Percentiles rank a stretch among this genome's conserved stretches.
phyloP scores from a whole-genome alignment of 2,888 invertebrate species.

The Drosophila falleni region DNA sequence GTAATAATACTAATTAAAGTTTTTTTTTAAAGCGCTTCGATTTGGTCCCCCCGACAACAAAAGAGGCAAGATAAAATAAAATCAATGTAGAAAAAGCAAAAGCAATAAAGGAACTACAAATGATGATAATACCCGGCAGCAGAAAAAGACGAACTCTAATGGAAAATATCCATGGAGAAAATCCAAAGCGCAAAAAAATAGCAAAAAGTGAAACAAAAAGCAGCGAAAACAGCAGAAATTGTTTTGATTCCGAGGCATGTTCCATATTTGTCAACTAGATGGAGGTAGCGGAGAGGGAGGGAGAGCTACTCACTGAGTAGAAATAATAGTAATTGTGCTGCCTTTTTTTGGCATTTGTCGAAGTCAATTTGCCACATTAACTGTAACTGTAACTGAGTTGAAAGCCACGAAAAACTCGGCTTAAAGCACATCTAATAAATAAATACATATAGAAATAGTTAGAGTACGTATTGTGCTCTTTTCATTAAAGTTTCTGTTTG shows the following conservation, averaged over 20 bases:
- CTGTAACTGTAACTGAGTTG: slow-evolving; percentile 55
- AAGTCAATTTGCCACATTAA: slow-evolving; percentile 71
- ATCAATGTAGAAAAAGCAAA: slow-evolving; percentile 62
- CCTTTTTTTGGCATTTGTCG: slow-evolving; percentile 33
- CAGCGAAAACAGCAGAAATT: slow-evolving; percentile 41
- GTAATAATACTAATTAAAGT: slow-evolving; percentile 77
- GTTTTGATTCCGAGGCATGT: slow-evolving; percentile 39
- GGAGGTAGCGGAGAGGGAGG: neutral
- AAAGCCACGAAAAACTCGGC: slow-evolving; percentile 25
- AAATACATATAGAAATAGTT: slow-evolving; percentile 18
- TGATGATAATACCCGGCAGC: slow-evolving; percentile 51
- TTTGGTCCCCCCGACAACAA: slow-evolving; percentile 26
- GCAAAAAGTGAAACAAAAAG: slow-evolving; percentile 41
- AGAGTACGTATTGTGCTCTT: slow-evolving; percentile 22
- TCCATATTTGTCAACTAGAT: slow-evolving; percentile 55
- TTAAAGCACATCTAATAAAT: slow-evolving; percentile 21
- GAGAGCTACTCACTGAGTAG: slow-evolving; percentile 7
- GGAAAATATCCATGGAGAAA: slow-evolving; percentile 71
- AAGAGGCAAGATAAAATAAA: slow-evolving; percentile 30
- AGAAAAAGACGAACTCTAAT: slow-evolving; percentile 46
- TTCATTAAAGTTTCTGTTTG: slow-evolving; percentile 26
- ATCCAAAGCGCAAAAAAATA: slow-evolving; percentile 33
- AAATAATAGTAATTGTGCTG: slow-evolving; percentile 54
- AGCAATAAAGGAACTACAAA: slow-evolving; percentile 49
- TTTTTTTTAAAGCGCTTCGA: slow-evolving; percentile 33